phyloP scores from a whole-genome alignment of 2,797 vertebrate species.

The Amazona ochrocephala region DNA sequence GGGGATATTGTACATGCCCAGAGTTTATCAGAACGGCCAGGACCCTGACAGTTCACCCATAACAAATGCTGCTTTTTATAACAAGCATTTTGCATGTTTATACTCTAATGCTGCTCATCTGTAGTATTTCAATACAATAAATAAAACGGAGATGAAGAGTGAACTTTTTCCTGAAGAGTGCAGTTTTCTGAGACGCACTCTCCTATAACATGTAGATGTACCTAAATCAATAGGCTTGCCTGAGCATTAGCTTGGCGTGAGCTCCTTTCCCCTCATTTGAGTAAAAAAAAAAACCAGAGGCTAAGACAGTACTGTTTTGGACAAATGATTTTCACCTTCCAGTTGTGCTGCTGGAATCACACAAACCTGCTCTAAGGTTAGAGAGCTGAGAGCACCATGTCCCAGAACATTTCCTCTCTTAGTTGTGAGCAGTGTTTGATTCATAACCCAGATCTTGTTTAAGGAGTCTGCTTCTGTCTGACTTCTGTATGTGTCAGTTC shows the following conservation, averaged over 20 bases:
- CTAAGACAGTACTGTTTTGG: neutral
- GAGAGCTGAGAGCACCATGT: neutral
- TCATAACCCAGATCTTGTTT: neutral
- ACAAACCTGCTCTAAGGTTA: neutral
- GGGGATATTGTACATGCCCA: neutral
- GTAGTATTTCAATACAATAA: neutral
- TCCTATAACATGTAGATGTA: neutral
- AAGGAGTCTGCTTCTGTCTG: neutral
- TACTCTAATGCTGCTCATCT: neutral
- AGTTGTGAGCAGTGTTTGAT: neutral
- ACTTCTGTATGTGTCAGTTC: neutral
- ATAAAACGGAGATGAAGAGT: neutral
- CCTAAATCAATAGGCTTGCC: neutral
- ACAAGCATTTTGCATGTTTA: slow-evolving; percentile 2
- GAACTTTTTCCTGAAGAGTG: neutral
- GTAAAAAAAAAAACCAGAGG: neutral
- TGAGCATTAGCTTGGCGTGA: neutral
- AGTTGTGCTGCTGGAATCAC: neutral
- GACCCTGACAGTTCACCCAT: neutral
- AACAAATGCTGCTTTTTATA: neutral
- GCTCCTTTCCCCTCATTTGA: neutral
- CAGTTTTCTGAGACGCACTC: neutral
- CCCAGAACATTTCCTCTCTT: neutral
- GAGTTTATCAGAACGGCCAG: neutral
- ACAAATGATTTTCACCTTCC: neutral